Percentiles rank a stretch among this genome's conserved stretches.
Evolutionary conservation across 2,888 invertebrate species (phyloP).

Genomic region (Acanthosepion esculentum): DNA sequence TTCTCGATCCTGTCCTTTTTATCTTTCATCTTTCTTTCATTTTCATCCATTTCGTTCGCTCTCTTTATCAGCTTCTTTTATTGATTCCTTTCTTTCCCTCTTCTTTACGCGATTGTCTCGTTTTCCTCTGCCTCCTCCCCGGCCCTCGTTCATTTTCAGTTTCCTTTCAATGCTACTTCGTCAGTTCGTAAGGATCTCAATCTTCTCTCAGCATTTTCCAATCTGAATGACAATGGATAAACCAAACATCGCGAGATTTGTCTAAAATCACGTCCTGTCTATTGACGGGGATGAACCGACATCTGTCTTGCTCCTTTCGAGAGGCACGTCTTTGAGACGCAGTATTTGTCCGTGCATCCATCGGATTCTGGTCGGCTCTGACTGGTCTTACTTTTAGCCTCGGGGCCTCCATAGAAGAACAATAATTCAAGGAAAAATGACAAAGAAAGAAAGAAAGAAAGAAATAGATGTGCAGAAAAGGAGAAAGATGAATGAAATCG

Average conservation of each 20-base stretch:
- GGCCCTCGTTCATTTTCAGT: background rate
- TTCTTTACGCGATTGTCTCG: background rate
- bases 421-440: background rate
- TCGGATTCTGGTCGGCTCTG: background rate
- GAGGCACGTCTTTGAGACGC: background rate
- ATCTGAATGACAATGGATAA: slow-evolving; percentile 6
- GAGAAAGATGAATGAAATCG: background rate
- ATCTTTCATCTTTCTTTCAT: too few species aligned
- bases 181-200: background rate
- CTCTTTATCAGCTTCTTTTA: too few species aligned
- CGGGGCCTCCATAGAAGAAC: background rate
- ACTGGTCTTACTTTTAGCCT: background rate
- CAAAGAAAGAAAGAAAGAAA: background rate
- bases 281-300: background rate
- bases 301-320: background rate
- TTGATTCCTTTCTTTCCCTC: too few species aligned
- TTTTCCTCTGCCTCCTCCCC: background rate
- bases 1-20: too few species aligned
- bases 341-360: background rate
- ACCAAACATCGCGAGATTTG: slow-evolving; percentile 20
- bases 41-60: too few species aligned
- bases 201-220: background rate
- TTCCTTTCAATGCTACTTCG: background rate
- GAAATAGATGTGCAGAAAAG: background rate
- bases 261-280: background rate